Evolutionary conservation across 2,113 vertebrate genomes (phyloP).

Genomic region (Callopanchax toddi): DNA sequence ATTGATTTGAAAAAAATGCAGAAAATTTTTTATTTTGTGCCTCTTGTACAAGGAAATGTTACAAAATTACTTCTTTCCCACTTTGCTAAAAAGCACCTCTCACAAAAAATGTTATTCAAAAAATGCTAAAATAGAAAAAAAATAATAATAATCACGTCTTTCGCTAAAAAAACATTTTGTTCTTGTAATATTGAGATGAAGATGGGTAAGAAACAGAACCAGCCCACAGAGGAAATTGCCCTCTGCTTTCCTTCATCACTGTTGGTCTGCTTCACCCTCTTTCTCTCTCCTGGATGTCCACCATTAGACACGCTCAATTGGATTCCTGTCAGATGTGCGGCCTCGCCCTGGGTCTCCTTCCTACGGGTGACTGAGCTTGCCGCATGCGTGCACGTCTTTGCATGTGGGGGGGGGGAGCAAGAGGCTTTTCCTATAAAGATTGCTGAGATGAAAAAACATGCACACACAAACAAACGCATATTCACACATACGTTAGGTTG

Average conservation of each 20-base stretch:
- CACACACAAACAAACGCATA: conserved; percentile 31
- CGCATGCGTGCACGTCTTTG: conserved; percentile 44
- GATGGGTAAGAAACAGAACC: conserved; percentile 10
- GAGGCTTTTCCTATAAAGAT: conserved; percentile 34
- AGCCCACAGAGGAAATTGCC: conserved; percentile 63
- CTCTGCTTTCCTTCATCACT: conserved; percentile 72
- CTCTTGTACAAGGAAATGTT: neutral
- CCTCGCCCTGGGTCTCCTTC: conserved; percentile 76
- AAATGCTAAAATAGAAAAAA: neutral
- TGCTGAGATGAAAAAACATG: conserved; percentile 30
- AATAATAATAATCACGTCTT: conserved; percentile 15
- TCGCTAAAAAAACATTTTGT: conserved; percentile 31
- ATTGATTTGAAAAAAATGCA: neutral
- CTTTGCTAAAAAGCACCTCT: neutral
- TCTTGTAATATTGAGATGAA: conserved; percentile 29
- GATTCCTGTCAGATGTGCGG: conserved; percentile 79
- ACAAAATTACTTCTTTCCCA: too few species aligned
- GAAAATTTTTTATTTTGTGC: neutral
- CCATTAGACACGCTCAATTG: conserved; percentile 81
- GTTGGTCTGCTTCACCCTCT: conserved; percentile 62
- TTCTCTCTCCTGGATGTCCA: conserved; percentile 75
- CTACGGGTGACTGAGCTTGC: conserved; percentile 76
- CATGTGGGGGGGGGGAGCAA: conserved; percentile 21
- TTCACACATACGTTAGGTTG: neutral
- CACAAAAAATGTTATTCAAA: neutral